A percentile compares a stretch with the other conserved stretches of the same genome.
These are phyloP conservation scores for Trogon surrucura DNA, from an alignment of 2,113 vertebrate species.

Conservation along the genomic window DNA sequence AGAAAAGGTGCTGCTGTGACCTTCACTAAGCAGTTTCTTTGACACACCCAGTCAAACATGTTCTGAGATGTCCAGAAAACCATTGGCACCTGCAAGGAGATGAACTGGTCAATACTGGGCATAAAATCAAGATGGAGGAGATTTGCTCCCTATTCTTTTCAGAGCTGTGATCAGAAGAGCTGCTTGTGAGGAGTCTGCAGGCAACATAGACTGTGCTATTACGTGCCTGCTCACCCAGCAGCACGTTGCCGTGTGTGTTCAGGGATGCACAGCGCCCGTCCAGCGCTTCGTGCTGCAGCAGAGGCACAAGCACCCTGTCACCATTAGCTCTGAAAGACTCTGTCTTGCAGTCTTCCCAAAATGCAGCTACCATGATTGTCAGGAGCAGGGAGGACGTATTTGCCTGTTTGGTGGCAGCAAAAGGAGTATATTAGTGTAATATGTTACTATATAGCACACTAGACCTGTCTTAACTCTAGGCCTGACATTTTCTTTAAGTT, in stretches of 20 bases:
- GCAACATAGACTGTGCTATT: not conserved
- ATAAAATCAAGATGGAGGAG: not conserved
- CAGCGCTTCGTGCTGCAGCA: not conserved
- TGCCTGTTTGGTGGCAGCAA: not conserved
- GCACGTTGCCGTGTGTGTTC: not conserved
- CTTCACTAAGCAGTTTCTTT: not conserved
- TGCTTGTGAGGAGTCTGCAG: not conserved
- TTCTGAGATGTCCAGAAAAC: not conserved
- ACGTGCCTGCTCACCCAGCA: not conserved
- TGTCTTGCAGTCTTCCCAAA: not conserved
- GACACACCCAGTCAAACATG: fast-evolving
- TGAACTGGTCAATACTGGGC: not conserved
- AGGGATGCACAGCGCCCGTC: not conserved
- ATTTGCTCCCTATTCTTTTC: not conserved
- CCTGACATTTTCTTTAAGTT: not conserved
- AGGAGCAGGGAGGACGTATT: not conserved
- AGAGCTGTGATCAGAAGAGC: not conserved
- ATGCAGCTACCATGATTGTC: not conserved
- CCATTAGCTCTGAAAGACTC: not conserved
- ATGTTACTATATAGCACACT: not conserved
- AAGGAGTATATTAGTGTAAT: not conserved
- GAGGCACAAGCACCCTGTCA: not conserved
- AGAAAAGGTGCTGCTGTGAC: not conserved
- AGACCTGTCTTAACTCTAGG: not conserved
- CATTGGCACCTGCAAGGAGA: not conserved